phyloP scores from a whole-genome alignment of 2,797 vertebrate species.

The Octomys mimax region DNA sequence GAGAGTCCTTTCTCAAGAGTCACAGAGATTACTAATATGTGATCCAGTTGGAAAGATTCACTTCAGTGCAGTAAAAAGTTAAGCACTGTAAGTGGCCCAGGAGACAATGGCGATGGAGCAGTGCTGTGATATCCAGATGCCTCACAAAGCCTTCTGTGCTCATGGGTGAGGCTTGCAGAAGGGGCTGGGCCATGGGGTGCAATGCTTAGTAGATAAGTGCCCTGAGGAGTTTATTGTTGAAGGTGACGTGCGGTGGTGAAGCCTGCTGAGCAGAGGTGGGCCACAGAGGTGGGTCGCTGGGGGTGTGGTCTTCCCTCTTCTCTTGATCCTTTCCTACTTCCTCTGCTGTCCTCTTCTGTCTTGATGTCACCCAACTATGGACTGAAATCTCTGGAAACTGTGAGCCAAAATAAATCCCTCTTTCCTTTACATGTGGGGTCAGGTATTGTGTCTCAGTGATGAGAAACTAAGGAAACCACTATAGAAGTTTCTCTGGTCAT shows the following conservation, averaged over 20 bases:
- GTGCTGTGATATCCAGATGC: not conserved
- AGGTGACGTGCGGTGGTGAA: not conserved
- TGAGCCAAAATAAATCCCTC: not conserved
- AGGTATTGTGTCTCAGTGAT: not conserved
- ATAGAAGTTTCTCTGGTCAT: not conserved
- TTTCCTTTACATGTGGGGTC: not conserved
- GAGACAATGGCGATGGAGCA: not conserved
- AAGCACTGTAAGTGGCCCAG: not conserved
- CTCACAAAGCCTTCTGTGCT: not conserved
- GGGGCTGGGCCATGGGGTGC: not conserved
- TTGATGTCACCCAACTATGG: not conserved
- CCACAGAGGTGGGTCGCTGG: not conserved
- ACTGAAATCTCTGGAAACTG: not conserved
- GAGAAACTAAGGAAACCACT: not conserved
- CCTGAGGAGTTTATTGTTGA: not conserved
- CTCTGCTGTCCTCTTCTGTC: not conserved
- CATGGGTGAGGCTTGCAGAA: not conserved
- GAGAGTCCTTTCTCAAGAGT: not conserved
- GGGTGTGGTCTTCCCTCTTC: not conserved
- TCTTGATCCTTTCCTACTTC: not conserved
- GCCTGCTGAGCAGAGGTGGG: not conserved
- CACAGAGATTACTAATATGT: not conserved
- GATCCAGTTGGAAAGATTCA: not conserved
- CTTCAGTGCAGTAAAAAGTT: not conserved
- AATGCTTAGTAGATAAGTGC: not conserved